Evolutionary conservation across 2,113 vertebrate species (phyloP).

Genomic region (Dipodomys ordii): DNA sequence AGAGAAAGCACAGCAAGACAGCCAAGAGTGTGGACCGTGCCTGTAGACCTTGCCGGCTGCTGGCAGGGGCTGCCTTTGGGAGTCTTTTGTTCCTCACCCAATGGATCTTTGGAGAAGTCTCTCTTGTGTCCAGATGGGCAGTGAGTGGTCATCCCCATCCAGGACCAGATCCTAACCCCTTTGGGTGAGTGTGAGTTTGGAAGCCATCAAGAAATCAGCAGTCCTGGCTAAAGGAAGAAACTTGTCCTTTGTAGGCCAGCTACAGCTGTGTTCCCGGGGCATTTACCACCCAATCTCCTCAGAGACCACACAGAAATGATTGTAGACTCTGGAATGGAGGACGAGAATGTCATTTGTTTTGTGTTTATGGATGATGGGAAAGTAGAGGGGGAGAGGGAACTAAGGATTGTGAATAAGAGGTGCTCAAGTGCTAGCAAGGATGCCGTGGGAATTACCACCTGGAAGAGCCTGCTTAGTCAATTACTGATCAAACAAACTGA

Average conservation of each 20-base stretch:
- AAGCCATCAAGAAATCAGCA: neutral
- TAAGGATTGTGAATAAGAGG: too few species aligned
- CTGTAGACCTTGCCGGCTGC: constrained; percentile 68
- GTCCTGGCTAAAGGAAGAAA: neutral
- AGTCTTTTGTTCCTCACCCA: constrained; percentile 85
- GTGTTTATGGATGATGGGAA: too few species aligned
- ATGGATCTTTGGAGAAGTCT: constrained; percentile 89
- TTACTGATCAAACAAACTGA: constrained; percentile 4
- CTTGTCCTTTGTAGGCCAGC: neutral
- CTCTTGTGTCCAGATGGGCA: constrained; percentile 87
- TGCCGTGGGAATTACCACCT: rapidly evolving
- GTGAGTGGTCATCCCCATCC: constrained; percentile 86
- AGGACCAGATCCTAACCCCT: constrained; percentile 87
- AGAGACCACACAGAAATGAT: neutral
- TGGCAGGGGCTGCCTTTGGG: constrained; percentile 83
- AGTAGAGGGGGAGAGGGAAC: neutral
- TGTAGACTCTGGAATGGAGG: neutral
- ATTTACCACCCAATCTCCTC: neutral
- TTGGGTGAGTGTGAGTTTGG: constrained; percentile 82
- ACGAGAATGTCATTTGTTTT: neutral
- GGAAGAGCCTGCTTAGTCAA: neutral
- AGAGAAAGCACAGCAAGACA: neutral
- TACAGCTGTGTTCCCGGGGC: neutral
- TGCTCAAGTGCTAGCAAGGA: neutral
- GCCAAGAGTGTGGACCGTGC: neutral